These are phyloP conservation scores for Deroplatys truncata DNA, from an alignment of 2,888 invertebrate species.

Conservation along the genomic window DNA sequence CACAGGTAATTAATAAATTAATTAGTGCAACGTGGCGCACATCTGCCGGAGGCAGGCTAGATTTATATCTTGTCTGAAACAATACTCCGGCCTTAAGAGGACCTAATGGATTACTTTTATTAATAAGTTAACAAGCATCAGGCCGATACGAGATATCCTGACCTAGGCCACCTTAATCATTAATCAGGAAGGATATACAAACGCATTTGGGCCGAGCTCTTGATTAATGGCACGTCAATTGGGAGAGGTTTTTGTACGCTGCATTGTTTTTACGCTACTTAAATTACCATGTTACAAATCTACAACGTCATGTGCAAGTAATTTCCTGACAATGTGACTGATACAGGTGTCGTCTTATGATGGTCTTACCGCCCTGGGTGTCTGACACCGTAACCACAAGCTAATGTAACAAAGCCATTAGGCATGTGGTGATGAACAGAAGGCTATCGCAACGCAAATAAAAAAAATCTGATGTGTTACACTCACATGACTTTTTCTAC, in stretches of 20 bases:
- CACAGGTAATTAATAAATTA: conserved; percentile 26
- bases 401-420: too few species aligned
- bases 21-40: conserved; percentile 9
- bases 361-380: not conserved
- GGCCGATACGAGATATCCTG: not conserved
- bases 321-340: not conserved
- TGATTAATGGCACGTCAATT: not conserved
- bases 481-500: too few species aligned
- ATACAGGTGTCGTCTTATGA: not conserved
- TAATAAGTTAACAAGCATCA: not conserved
- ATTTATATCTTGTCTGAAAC: not conserved
- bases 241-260: not conserved
- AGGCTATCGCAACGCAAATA: too few species aligned
- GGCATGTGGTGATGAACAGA: too few species aligned
- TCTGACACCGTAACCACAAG: not conserved
- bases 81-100: not conserved
- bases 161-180: not conserved
- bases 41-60: not conserved
- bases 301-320: not conserved
- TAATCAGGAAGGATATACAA: not conserved
- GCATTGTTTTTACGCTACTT: not conserved
- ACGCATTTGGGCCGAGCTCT: not conserved
- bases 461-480: too few species aligned
- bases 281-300: not conserved
- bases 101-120: not conserved